Evolutionary conservation across 2,113 vertebrate genomes (phyloP), one percentile per base, ranked within the genome.

Genomic region (Centropus unirufus): DNA sequence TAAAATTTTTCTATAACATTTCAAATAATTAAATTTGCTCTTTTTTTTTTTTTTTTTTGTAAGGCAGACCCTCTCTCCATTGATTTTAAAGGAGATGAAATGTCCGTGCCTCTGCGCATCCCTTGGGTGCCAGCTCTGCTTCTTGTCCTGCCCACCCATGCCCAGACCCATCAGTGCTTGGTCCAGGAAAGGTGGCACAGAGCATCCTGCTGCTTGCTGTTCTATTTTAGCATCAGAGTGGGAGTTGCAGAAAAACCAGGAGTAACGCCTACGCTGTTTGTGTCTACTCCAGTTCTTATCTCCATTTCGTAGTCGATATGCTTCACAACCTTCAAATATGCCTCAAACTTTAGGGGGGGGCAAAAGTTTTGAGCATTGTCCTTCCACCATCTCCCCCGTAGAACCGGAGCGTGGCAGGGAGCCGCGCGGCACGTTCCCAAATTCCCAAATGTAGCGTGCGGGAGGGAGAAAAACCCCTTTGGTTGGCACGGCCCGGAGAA

Each of bases 201-300:
- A 83, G 94, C 75, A 69, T 40, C 3, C 1, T 30, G 32, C 73
- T 89, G 24, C 76, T 93, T 9, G 40, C 30, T 40, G 32, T 5
- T 42, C 80, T 97, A 93, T 95, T 90, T 95, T 96, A 93, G 73
- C 61, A 57, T 15, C 55, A 8, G 85, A 86, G 94, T 94, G 92
- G 96, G 96, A 93, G 91, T 70, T 72, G 83, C 86, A 95, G 42
- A 80, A 77, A 80, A 85, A 32, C 2, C 0, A 0, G 80, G 96
- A 94, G 92, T 90, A 63, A 96, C n/a, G 36, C 92, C 95, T 83
- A 74, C 80, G 1, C 83, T 94, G 86, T 96, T 95, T 92, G 94
- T 77, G 88, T 95, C 76, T 93, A 34, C 95, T 92, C 92, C 52
- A 27, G 55, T 39, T 59, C 88, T 95, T 86, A 69, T 88, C 95